These are phyloP conservation scores for Venturia canescens DNA, from an alignment of 1,140 invertebrate genomes.

Conservation along the genomic window DNA sequence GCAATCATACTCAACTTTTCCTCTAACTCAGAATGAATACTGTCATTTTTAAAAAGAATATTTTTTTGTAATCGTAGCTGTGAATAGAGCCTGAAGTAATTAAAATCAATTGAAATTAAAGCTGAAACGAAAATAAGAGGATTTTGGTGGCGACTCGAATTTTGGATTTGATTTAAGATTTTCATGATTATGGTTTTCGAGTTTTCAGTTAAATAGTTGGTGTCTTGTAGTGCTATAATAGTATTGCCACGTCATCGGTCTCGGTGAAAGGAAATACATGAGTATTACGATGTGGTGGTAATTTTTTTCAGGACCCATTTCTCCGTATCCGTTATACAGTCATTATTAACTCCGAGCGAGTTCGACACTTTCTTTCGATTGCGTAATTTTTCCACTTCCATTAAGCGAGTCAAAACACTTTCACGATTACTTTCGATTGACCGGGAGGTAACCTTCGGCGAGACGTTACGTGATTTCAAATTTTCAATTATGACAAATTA, in stretches of 20 bases:
- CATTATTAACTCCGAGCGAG: constrained; percentile 26
- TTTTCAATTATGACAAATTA: constrained; percentile 13
- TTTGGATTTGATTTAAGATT: too few relatives aligned
- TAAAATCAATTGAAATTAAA: too few relatives aligned
- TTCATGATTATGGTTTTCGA: too few relatives aligned
- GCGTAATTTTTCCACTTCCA: constrained; percentile 55
- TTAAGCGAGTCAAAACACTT: constrained; percentile 65
- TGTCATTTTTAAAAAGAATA: too few relatives aligned
- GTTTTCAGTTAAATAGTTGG: not conserved
- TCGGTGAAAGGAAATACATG: constrained; percentile 10
- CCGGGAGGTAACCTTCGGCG: constrained; percentile 50
- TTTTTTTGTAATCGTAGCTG: too few relatives aligned
- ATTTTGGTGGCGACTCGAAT: too few relatives aligned
- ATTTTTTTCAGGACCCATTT: constrained; percentile 22
- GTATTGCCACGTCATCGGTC: not conserved
- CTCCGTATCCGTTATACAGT: constrained; percentile 20
- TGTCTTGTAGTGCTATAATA: constrained; percentile 24
- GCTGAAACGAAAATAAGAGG: too few relatives aligned
- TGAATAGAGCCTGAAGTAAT: too few relatives aligned
- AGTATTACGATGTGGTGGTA: not conserved
- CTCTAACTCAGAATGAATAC: constrained; percentile 3
- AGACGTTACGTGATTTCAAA: constrained; percentile 11
- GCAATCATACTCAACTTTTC: constrained; percentile 28
- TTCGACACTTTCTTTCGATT: constrained; percentile 67
- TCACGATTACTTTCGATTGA: constrained; percentile 65